Percentiles rank a stretch among this genome's conserved stretches.
phyloP scores from a whole-genome alignment of 2,113 vertebrate species.

The Patagioenas fasciata region DNA sequence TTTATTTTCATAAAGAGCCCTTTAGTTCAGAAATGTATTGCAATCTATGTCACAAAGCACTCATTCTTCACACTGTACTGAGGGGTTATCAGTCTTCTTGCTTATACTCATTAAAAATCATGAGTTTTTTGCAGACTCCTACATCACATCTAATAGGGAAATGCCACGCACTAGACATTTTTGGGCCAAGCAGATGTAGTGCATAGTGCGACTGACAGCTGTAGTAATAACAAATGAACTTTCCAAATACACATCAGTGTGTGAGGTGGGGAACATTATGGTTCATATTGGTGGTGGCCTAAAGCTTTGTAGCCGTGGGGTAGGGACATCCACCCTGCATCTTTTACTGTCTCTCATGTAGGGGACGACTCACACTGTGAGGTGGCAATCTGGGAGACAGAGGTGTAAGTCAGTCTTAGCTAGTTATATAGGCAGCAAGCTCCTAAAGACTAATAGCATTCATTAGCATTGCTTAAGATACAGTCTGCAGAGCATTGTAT shows the following conservation, averaged over 20 bases:
- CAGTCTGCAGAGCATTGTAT: background rate
- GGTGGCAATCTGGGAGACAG: background rate
- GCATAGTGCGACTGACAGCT: background rate
- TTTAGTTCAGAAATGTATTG: background rate
- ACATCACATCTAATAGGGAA: background rate
- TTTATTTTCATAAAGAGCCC: background rate
- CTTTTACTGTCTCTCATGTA: background rate
- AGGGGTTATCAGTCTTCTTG: background rate
- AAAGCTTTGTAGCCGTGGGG: background rate
- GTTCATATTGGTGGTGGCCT: background rate
- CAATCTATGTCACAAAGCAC: background rate
- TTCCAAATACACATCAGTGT: background rate
- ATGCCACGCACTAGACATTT: background rate
- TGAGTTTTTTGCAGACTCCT: background rate
- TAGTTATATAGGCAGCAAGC: background rate
- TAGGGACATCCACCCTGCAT: fast-evolving
- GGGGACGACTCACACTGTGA: background rate
- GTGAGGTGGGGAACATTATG: background rate
- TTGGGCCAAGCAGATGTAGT: background rate
- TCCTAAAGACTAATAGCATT: background rate
- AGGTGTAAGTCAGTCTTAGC: background rate
- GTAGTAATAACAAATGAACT: background rate
- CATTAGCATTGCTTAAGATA: background rate
- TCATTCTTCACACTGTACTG: background rate
- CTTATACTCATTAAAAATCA: background rate